A percentile compares a stretch with the other conserved stretches of the same genome.
phyloP scores from a whole-genome alignment of 2,888 invertebrate genomes.

The Diaprepes abbreviatus region DNA sequence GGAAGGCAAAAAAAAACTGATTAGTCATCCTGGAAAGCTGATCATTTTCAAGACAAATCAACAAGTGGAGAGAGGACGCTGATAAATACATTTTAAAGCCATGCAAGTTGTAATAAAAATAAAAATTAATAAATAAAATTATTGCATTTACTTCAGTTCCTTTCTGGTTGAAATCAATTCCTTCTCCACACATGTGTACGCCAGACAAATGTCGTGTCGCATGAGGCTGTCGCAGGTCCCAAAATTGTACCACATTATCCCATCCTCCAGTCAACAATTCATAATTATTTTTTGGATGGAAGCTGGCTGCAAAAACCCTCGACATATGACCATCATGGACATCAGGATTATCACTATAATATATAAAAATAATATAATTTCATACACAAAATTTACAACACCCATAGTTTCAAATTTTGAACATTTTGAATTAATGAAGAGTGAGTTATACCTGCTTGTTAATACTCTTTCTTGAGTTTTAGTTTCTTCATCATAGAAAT shows the following conservation, averaged over 20 bases:
- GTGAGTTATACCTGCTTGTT: slow-evolving; percentile 72
- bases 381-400: no score
- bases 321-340: slow-evolving; percentile 74
- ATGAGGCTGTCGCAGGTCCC: slow-evolving; percentile 77
- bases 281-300: slow-evolving; percentile 76
- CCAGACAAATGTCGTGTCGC: slow-evolving; percentile 73
- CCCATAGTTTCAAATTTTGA: no score
- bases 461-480: slow-evolving; percentile 75
- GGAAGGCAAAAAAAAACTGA: no score
- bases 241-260: slow-evolving; percentile 77
- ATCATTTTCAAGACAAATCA: no score
- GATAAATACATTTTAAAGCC: no score
- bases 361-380: no score
- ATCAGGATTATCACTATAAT: slow-evolving; percentile 68
- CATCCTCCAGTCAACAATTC: slow-evolving; percentile 79
- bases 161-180: slow-evolving; percentile 74
- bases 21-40: no score
- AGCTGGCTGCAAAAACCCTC: slow-evolving; percentile 75
- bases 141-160: slow-evolving; percentile 72
- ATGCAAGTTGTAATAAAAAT: no score
- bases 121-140: no score
- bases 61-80: no score
- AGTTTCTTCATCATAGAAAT: slow-evolving; percentile 79
- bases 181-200: slow-evolving; percentile 77
- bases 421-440: no score